phyloP scores from a whole-genome alignment of 2,888 invertebrate species.

The Pyrrhosoma nymphula region DNA sequence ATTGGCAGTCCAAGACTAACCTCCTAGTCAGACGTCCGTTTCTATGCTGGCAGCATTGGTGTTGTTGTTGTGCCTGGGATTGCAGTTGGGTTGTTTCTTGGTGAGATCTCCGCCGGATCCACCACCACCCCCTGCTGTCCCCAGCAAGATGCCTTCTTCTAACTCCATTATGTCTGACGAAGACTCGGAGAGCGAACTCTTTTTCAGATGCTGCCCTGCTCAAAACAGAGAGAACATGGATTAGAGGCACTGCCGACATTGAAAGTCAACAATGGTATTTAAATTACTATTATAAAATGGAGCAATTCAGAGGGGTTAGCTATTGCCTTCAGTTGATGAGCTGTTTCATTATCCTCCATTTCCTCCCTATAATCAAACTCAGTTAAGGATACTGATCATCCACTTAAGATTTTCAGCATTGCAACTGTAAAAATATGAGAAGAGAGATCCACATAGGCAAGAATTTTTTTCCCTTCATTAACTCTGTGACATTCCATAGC shows the following conservation, averaged over 20 bases:
- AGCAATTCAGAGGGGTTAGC: background rate
- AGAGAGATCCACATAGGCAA: too few relatives aligned
- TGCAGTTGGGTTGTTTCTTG: constrained; percentile 85
- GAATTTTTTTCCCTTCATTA: too few relatives aligned
- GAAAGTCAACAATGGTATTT: background rate
- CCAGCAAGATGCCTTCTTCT: constrained; percentile 90
- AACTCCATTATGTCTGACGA: constrained; percentile 96
- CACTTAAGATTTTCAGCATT: too few relatives aligned
- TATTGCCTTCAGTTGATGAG: background rate
- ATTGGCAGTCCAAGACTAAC: constrained; percentile 79
- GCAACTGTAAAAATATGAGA: too few relatives aligned
- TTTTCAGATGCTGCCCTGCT: constrained; percentile 92
- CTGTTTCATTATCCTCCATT: too few relatives aligned
- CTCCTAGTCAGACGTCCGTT: constrained; percentile 97
- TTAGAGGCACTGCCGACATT: background rate
- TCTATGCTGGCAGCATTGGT: constrained; percentile 91
- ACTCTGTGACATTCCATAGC: too few relatives aligned
- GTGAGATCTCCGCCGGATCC: constrained; percentile 71
- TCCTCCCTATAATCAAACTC: too few relatives aligned
- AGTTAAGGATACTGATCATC: too few relatives aligned
- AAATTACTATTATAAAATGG: background rate
- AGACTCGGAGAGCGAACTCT: constrained; percentile 91
- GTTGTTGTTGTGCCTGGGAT: constrained; percentile 87
- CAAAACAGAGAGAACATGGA: constrained; percentile 73
- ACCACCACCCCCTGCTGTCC: constrained; percentile 73